Evolutionary conservation across 1,140 invertebrate species (phyloP), one percentile per base, ranked within the genome.

Genomic region (Laodelphax striatellus): DNA sequence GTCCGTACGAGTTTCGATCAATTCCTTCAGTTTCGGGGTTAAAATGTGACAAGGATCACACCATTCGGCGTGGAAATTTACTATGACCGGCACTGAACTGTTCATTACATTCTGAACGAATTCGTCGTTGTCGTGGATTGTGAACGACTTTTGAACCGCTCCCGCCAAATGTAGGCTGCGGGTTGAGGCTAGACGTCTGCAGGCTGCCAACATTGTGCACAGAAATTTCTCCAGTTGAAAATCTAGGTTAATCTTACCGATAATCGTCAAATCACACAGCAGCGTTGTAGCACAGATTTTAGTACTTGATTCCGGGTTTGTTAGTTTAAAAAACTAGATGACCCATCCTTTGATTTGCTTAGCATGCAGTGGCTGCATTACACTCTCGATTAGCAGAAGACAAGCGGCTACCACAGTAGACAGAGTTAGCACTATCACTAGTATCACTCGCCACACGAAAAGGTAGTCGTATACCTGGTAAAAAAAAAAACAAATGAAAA

Each of bases 41-140:
- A 98, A 77, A 58, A 95, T 85, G 75, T 95, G 95, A 72, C 95
- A 98, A 0, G 95, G 95, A 68, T 94, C 92, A 75, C 95, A 88
- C 95, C 95, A 98, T 64, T 92, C 87, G 5, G 88, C 88, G 67
- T 92, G 88, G 69, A 90, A 91, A 72, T 90, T 90, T 2, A 91
- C 87, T 72, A 91, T 88, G 8, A 91, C 88, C 22, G 88, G 86
- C 65, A 85, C 83, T 42, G 80, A 78, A 67, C 84, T 88, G 68
- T 89, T 88, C 80, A 90, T 86, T 31, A 71, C 87, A 78, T 90
- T 82, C 19, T 73, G 68, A 41, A 79, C 69, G 68, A 83, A 82
- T 56, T 80, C 80, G 31, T 74, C 79, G 62, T 79, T 79, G 57
- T 77, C 75, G 55, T 75, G 75, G 46, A 83, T 78, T 31, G 76